Base-by-base conservation (phyloP, 1,140 invertebrate genomes). In the Penaeus vannamei region DNA sequence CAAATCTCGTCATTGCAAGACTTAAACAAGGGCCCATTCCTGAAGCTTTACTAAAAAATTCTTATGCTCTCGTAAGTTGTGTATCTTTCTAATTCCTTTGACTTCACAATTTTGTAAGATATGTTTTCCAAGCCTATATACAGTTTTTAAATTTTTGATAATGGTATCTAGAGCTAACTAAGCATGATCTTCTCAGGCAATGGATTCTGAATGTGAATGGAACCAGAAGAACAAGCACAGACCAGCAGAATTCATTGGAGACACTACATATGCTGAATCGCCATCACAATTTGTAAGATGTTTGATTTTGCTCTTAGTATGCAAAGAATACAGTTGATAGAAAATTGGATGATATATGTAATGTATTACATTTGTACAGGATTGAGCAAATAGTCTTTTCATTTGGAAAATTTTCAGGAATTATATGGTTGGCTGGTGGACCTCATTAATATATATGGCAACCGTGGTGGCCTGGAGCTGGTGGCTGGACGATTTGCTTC, bases 391-490 rank as follows among this genome's bases (percentile, higher is more conserved):
- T 81, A 14, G n/a, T 86, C 29, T 7, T 77, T n/a, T 26, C 0
- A 32, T 26, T 84, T 29, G 26, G 0, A 12, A 23, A 77, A 92
- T 92, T 61, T 82, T 26, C 84, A 90, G 90, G 90, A 94, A 91
- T 93, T 93, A 23, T 94, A 93, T 93, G 94, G 94, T 20, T 94
- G 94, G 94, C 91, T 94, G 23, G 92, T 94, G n/a, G 93, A 94
- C 91, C 92, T 94, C 19, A 93, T 94, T 23, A 94, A 94, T 85
- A 91, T 94, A 92, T 94, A 94, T 94, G 94, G 93, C 1, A 91
- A 93, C 60, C 92, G 92, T 90, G 92, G 93, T 79, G 94, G 94
- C n/a, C 94, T 94, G 92, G 92, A 93, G 66, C 87, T 92, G 53
- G 91, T 94, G 12, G 92, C 92, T 36, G 91, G 92, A 59, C 91